phyloP scores from a whole-genome alignment of 1,140 invertebrate species.

The Dendrolimus kikuchii region DNA sequence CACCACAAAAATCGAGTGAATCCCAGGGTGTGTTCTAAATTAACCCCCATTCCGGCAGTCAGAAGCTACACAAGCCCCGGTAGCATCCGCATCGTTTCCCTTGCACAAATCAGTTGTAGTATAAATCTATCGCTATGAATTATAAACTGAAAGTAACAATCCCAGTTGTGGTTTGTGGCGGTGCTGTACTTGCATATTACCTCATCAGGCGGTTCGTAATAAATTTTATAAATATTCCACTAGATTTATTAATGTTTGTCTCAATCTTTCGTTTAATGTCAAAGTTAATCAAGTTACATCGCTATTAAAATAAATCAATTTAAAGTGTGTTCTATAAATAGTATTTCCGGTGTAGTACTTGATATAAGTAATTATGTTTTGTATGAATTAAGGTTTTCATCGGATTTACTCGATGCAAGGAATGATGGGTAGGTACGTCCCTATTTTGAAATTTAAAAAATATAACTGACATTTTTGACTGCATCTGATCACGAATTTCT shows the following conservation, averaged over 20 bases:
- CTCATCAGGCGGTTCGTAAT: constrained; percentile 67
- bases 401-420: constrained; percentile 22
- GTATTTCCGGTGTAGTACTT: no score
- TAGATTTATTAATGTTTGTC: not conserved
- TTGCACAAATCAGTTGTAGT: constrained; percentile 26
- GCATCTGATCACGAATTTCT: constrained; percentile 1
- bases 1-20: constrained; percentile 45
- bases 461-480: constrained; percentile 1
- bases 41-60: constrained; percentile 38
- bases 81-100: constrained; percentile 29
- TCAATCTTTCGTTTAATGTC: not conserved
- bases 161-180: constrained; percentile 64
- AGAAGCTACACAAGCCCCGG: constrained; percentile 32
- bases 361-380: not conserved
- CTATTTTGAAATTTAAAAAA: constrained; percentile 26
- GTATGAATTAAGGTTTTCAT: constrained; percentile 16
- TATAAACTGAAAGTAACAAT: constrained; percentile 67
- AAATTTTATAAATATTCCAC: constrained; percentile 14
- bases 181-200: constrained; percentile 66
- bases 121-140: constrained; percentile 48
- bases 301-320: no score
- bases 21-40: constrained; percentile 61
- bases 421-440: constrained; percentile 39
- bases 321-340: no score
- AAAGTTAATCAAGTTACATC: constrained; percentile 1